Base-by-base conservation (phyloP, 2,113 vertebrate species). In the Phylloscopus trochiloides region DNA sequence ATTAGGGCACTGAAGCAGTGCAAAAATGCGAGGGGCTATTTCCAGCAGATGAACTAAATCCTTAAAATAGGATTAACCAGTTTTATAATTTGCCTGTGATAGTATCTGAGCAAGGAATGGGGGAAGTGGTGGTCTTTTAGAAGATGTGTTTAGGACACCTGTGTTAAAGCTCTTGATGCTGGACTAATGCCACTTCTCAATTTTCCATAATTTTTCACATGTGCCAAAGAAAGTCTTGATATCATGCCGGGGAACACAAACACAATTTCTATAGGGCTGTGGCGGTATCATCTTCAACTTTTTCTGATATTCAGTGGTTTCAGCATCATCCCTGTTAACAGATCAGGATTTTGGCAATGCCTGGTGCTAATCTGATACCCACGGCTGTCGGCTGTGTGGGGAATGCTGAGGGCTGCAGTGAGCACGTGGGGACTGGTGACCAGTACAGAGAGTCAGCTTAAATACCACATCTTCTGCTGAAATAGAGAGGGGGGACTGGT, bases 41-140 rank as follows among this genome's bases (percentile, higher is more conserved):
- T 94, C 55, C 62, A 96, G 88, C 72, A 88, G 68, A 92, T 86
- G 79, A 95, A 85, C 66, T 42, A 78, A 86, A 63, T 54, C 70
- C 86, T 96, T 96, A 81, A 94, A 94, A 96, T 43, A 82, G 78
- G 70, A 97, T 91, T 82, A 76, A 65, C 45, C 59, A 51, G 3
- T 75, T 94, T 65, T 91, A 51, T 87, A 74, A 92, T 96, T 94
- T 96, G 77, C 73, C 45, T 93, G 75, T 90, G 82, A 85, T 88
- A 78, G 66, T 83, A 80, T 81, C 74, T 8, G 34, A 92, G 47
- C 55, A 80, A 84, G 77, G 54, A 63, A 66, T 17, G 71, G 51
- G 72, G 59, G 84, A 17, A 65, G 55, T 1, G 1, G 28, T 93
- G 54, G 29, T 73, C 29, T 43, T 90, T 86, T 17, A 70, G 90